Evolutionary conservation across 2,888 invertebrate genomes (phyloP), one percentile per base, ranked within the genome.

Genomic region (Abscondita cerata): DNA sequence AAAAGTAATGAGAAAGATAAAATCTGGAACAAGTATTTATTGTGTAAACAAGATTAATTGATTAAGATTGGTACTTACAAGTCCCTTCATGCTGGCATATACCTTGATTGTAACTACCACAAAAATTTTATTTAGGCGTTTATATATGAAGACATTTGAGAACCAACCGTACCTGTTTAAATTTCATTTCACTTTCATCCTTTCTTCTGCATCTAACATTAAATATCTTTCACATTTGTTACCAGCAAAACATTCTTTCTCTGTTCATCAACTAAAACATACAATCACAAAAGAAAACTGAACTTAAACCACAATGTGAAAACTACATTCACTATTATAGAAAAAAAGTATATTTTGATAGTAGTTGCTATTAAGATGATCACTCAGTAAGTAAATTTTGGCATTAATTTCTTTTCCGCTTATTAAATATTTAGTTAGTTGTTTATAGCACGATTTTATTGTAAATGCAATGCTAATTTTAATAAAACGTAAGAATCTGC

Each of bases 141-240:
- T 64, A 64, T 64, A 64, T 64, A 64, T 46, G 50, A 52, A 34
- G 16, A 41, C 11, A 40, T n/a, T 59, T 71, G 65, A 69, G 65
- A 71, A 71, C 70, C 68, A 69, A 68, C 62, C 56, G 62, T 60
- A 66, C 69, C 66, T 53, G 65, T 59, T 62, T 59, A 25, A 68
- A 50, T 55, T 65, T 68, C 72, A 73, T 74, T 76, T 75, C 74
- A 76, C 76, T 76, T 76, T 76, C 75, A 69, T 75, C 67, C 76
- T 76, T 76, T 76, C 75, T 70, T 75, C 68, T 65, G 54, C 66
- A 65, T 62, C 62, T 68, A 66, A 68, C 65, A 60, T 66, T 62
- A 62, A 54, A 31, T 16, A 20, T 47, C 36, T 31, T 40, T 51
- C 18, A 34, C 51, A 41, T 34, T 44, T 47, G 8, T 15, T 8